phyloP scores from a whole-genome alignment of 2,797 vertebrate genomes.

The Girardinus metallicus region DNA sequence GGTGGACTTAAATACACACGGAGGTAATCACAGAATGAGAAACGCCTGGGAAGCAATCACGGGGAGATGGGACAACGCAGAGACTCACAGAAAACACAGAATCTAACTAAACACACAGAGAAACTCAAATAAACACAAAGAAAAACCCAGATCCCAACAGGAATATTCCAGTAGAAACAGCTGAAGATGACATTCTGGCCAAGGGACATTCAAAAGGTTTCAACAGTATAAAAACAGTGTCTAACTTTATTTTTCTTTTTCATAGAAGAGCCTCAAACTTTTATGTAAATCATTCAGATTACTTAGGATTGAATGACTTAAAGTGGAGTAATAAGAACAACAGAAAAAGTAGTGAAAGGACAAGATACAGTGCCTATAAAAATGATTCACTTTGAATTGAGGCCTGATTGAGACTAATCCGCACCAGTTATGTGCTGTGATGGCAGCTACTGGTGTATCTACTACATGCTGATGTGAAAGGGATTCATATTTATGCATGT shows the following conservation, averaged over 20 bases:
- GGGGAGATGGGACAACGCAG: too few relatives aligned
- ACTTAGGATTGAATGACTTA: not conserved
- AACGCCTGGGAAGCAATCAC: too few relatives aligned
- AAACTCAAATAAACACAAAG: too few relatives aligned
- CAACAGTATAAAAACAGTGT: too few relatives aligned
- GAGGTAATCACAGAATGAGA: too few relatives aligned
- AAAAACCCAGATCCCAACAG: too few relatives aligned
- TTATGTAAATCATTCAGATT: not conserved
- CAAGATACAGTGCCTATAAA: not conserved
- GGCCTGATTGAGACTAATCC: not conserved
- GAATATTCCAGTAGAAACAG: too few relatives aligned
- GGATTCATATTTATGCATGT: not conserved
- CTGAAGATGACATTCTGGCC: not conserved
- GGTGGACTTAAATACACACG: too few relatives aligned
- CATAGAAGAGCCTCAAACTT: not conserved
- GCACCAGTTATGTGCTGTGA: not conserved
- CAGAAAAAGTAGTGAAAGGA: not conserved
- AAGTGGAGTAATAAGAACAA: not conserved
- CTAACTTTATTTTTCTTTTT: not conserved
- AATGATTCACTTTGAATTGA: not conserved
- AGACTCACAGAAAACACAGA: too few relatives aligned
- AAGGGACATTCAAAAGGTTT: not conserved
- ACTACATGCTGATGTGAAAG: not conserved
- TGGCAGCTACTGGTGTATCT: not conserved
- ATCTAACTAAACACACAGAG: too few relatives aligned